A percentile compares a stretch with the other conserved stretches of the same genome.
phyloP scores from a whole-genome alignment of 1,140 invertebrate species.

The Conopomorpha cramerella region DNA sequence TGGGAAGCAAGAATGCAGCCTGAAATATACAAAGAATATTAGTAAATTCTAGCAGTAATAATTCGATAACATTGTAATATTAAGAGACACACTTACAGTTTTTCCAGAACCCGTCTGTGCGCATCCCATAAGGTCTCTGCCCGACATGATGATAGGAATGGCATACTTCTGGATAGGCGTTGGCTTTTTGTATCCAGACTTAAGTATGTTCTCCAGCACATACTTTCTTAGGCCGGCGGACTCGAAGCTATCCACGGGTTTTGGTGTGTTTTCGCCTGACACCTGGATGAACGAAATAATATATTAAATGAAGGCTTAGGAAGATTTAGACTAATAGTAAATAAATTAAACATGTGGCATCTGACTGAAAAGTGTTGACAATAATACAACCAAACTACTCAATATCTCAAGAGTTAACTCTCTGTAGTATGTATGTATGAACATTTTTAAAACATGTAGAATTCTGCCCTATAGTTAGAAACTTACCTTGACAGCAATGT shows the following conservation, averaged over 20 bases:
- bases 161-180: conserved; percentile 94
- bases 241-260: conserved; percentile 72
- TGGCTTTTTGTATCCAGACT: conserved; percentile 82
- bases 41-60: conserved; percentile 4
- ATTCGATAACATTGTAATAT: conserved; percentile 4
- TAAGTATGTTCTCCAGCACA: conserved; percentile 78
- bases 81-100: conserved; percentile 60
- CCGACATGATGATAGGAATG: conserved; percentile 79
- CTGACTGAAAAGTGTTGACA: no score
- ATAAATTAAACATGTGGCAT: no score
- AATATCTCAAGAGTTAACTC: no score
- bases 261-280: conserved; percentile 69
- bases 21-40: conserved; percentile 34
- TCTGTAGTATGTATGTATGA: no score
- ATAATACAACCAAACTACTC: no score
- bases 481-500: conserved; percentile 78
- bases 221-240: conserved; percentile 68
- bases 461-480: background rate
- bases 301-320: background rate
- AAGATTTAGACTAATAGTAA: no score
- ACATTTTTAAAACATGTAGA: background rate
- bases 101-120: conserved; percentile 98
- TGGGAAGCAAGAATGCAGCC: conserved; percentile 92
- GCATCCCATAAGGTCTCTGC: conserved; percentile 93
- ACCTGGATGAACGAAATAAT: conserved; percentile 40